Percentiles rank a stretch among this genome's conserved stretches.
Conservation (phyloP, 2,888 invertebrate genomes). For the Scaptomyza reducta region DNA sequence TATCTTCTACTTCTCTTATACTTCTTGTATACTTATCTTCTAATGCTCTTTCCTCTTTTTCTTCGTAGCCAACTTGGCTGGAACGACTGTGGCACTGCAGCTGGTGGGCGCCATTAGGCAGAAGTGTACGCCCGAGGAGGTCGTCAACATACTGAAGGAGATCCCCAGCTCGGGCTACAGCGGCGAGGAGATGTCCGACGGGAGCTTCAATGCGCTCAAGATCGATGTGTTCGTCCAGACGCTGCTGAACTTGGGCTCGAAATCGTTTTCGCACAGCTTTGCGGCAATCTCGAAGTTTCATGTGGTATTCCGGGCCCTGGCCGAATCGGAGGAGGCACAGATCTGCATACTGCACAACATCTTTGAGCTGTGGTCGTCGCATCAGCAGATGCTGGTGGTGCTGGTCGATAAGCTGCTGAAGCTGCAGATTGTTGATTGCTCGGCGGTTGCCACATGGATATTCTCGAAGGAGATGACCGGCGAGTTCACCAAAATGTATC, state of each 20-base stretch:
- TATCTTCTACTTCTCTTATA: too few relatives aligned
- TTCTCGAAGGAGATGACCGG: slow-evolving; percentile 97
- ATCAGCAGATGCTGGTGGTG: slow-evolving; percentile 98
- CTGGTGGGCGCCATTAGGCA: slow-evolving; percentile 94
- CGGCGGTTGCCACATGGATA: slow-evolving; percentile 98
- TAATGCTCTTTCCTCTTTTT: not conserved
- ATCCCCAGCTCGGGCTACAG: slow-evolving; percentile 90
- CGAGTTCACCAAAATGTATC: slow-evolving; percentile 96
- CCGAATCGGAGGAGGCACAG: slow-evolving; percentile 97
- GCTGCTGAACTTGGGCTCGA: slow-evolving; percentile 95
- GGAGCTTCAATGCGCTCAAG: slow-evolving; percentile 94
- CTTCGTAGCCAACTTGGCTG: slow-evolving; percentile 91
- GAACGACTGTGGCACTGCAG: slow-evolving; percentile 93
- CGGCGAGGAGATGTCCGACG: slow-evolving; percentile 87
- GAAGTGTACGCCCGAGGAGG: slow-evolving; percentile 96
- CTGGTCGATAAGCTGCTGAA: slow-evolving; percentile 98
- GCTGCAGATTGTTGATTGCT: slow-evolving; percentile 98
- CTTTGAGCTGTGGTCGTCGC: slow-evolving; percentile 97
- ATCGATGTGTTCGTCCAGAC: slow-evolving; percentile 99
- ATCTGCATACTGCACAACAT: slow-evolving; percentile 96
- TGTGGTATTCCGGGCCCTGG: slow-evolving; percentile 94
- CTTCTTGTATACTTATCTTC: too few relatives aligned
- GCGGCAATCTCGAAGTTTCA: slow-evolving; percentile 99
- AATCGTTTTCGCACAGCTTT: slow-evolving; percentile 99
- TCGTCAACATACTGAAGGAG: slow-evolving; percentile 93